Evolutionary conservation across 2,888 invertebrate genomes (phyloP).

Genomic region (Meteorus cinctellus): DNA sequence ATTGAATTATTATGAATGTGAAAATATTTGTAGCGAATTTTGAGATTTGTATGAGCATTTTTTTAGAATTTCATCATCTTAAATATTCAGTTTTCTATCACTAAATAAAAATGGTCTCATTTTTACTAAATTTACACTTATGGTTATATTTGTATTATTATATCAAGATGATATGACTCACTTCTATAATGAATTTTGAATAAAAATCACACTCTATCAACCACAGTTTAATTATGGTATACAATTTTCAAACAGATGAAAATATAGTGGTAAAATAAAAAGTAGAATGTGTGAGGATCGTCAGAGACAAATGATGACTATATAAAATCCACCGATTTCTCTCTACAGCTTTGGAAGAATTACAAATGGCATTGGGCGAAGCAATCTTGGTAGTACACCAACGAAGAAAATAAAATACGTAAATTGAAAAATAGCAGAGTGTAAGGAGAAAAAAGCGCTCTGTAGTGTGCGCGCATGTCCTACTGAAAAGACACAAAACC

Average conservation of each 20-base stretch:
- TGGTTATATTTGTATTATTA: too few species aligned
- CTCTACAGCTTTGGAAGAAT: slow-evolving; percentile 10
- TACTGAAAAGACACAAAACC: background rate
- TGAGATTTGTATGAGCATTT: too few species aligned
- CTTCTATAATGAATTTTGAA: background rate
- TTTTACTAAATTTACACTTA: too few species aligned
- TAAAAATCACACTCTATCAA: background rate
- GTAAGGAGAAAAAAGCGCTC: background rate
- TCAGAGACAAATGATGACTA: slow-evolving; percentile 24
- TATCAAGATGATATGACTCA: too few species aligned
- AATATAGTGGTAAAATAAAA: background rate
- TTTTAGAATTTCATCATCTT: too few species aligned
- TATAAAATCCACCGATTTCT: slow-evolving; percentile 20
- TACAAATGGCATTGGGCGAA: slow-evolving; percentile 4
- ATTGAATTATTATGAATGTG: background rate
- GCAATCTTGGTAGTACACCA: slow-evolving; percentile 16
- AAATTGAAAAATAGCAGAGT: slow-evolving; percentile 36
- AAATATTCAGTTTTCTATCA: too few species aligned
- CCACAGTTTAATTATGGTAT: background rate
- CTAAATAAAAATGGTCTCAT: background rate
- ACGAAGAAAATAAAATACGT: slow-evolving; percentile 15
- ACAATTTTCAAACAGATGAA: background rate
- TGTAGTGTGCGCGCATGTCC: background rate
- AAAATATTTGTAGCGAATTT: too few species aligned
- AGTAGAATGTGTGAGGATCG: background rate